These are phyloP conservation scores for Hypanus sabinus DNA, from an alignment of 2,113 vertebrate species.

Conservation along the genomic window DNA sequence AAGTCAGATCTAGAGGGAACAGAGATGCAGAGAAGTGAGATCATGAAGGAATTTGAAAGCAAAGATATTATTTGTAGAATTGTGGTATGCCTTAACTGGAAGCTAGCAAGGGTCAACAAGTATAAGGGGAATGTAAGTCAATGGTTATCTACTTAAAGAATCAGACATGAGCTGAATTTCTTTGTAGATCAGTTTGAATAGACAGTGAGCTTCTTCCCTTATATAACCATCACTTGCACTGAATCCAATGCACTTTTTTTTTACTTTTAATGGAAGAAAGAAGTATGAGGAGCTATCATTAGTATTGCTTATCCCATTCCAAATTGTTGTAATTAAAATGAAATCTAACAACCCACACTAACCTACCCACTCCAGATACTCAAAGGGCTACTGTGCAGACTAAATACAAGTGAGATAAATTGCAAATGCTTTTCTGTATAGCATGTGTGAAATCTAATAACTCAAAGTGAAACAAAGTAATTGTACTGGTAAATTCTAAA, in stretches of 20 bases:
- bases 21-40: too few species aligned
- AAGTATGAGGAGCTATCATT: neutral
- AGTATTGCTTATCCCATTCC: neutral
- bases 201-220: neutral
- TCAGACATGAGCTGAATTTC: neutral
- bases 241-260: neutral
- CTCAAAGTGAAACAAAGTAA: neutral
- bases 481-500: constrained; percentile 13
- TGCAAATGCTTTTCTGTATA: neutral
- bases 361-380: neutral
- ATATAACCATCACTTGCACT: neutral
- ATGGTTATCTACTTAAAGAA: neutral
- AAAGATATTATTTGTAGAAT: too few species aligned
- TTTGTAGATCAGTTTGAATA: neutral
- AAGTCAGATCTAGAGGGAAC: too few species aligned
- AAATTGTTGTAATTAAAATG: constrained; percentile 19
- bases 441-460: neutral
- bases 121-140: too few species aligned
- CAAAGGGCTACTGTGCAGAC: neutral
- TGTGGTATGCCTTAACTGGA: too few species aligned
- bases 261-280: neutral
- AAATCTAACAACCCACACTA: neutral
- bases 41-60: too few species aligned
- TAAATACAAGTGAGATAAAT: neutral
- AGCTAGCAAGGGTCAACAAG: too few species aligned